Evolutionary conservation across 2,888 invertebrate species (phyloP).

Genomic region (Pinctada fucata): DNA sequence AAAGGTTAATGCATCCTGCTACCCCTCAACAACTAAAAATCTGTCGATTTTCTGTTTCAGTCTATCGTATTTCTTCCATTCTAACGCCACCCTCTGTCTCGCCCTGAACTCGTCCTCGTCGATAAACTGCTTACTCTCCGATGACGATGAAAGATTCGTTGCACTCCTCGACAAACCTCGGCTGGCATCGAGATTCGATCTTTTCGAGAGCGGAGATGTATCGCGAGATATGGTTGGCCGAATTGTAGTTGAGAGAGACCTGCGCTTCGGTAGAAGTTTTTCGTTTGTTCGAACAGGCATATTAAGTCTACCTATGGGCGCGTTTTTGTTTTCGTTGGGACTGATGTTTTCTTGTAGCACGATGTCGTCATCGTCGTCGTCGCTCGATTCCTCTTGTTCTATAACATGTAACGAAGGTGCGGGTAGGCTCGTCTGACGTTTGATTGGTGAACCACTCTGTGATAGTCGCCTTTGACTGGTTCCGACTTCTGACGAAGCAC

Average conservation of each 20-base stretch:
- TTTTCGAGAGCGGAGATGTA: neutral
- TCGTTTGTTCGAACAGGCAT: too few relatives aligned
- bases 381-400: neutral
- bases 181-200: neutral
- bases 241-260: neutral
- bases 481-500: neutral
- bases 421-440: constrained; percentile 36
- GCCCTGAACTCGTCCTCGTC: constrained; percentile 53
- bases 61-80: constrained; percentile 46
- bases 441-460: constrained; percentile 21
- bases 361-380: constrained; percentile 11
- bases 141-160: constrained; percentile 1
- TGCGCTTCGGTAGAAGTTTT: neutral
- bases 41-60: constrained; percentile 44
- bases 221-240: neutral
- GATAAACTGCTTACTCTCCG: constrained; percentile 39
- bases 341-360: neutral
- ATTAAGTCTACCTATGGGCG: neutral
- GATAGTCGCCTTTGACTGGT: neutral
- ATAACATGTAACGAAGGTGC: constrained; percentile 34
- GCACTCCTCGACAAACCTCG: constrained; percentile 1
- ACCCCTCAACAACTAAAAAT: constrained; percentile 32
- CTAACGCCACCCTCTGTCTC: constrained; percentile 46
- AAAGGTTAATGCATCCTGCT: too few relatives aligned
- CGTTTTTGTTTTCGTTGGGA: neutral